Base-by-base conservation (phyloP, 92 coral and sea anemone species). In the Porites divaricata region DNA sequence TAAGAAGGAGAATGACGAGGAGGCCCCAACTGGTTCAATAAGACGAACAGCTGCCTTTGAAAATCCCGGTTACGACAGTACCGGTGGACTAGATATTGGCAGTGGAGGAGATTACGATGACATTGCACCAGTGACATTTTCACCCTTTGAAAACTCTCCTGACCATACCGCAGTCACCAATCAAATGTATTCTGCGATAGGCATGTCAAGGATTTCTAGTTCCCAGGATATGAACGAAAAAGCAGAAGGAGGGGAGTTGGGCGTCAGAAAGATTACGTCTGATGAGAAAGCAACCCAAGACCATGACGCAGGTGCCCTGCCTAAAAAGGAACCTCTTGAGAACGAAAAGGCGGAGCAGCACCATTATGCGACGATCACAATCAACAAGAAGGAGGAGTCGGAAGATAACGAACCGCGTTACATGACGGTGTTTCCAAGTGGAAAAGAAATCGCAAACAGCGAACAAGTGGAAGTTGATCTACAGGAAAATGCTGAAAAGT, bases 1-100 rank as follows among this genome's bases (percentile, higher is more conserved):
- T 58, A 62, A 8, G 28, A 72, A 58, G 76, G 86, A 82, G 8
- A 64, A 72, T 0, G 52, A 63, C 17, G 79, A 72, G 9, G 67
- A 11, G 57, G 61, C 45, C 22, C 52, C 49, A 25, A 25, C 17
- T 17, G 45, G 45, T 35, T 35, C 45, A 35, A 16, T 79, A 9
- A 82, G 76, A 23, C 86, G 57, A 21, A 19, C 64, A 8, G 45
- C 86, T 51, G 86, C 86, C n/a, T 82, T 82, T 72, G 86, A 72
- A 82, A 82, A 82, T 70, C 86, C 86, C 2, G 86, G 86, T 58
- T 82, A 61, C 41, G 86, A 72, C 50, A 21, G 56, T 22, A 14
- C 61, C 8, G 79, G 53, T 23, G 72, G 19, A 23, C 9, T n/a
- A 15, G 68, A 76, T 16, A 45, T 17, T 51, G n/a, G 11, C 16